phyloP scores from a whole-genome alignment of 2,888 invertebrate genomes.

The Hypercompe scribonia region DNA sequence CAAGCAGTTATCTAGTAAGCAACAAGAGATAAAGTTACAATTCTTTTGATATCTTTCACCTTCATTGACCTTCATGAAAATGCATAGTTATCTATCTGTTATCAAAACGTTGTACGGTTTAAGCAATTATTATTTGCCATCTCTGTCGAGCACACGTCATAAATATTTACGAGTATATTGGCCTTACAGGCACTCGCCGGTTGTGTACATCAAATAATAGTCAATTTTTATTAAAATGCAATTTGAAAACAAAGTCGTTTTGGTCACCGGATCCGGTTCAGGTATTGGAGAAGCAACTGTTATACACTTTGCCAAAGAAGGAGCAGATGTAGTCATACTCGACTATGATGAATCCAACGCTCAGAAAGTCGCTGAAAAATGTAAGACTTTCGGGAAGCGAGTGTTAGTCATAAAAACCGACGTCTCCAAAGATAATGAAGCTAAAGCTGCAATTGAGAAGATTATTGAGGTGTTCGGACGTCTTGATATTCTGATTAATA shows the following conservation, averaged over 20 bases:
- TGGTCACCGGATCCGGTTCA: slow-evolving; percentile 26
- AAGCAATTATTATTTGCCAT: neutral
- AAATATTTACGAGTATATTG: neutral
- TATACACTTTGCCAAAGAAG: slow-evolving; percentile 26
- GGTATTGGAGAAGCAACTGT: slow-evolving; percentile 31
- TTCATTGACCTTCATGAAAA: neutral
- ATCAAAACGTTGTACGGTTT: neutral
- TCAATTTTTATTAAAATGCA: neutral
- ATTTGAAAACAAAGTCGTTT: slow-evolving; percentile 12
- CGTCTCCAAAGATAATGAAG: slow-evolving; percentile 56
- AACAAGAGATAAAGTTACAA: too few species aligned
- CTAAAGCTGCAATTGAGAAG: slow-evolving; percentile 47
- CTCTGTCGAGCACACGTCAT: neutral
- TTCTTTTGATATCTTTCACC: too few species aligned
- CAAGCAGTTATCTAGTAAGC: too few species aligned
- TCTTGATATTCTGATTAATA: slow-evolving; percentile 63
- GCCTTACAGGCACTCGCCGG: neutral
- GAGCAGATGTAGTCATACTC: slow-evolving; percentile 24
- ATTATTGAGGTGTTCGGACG: slow-evolving; percentile 56
- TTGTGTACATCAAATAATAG: neutral
- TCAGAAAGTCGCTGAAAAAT: slow-evolving; percentile 24
- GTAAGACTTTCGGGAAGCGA: slow-evolving; percentile 35
- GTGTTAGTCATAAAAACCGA: slow-evolving; percentile 58
- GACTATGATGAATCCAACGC: slow-evolving; percentile 16
- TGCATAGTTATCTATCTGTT: neutral